phyloP scores from a whole-genome alignment of 2,888 invertebrate genomes.

The Horisme vitalbata region DNA sequence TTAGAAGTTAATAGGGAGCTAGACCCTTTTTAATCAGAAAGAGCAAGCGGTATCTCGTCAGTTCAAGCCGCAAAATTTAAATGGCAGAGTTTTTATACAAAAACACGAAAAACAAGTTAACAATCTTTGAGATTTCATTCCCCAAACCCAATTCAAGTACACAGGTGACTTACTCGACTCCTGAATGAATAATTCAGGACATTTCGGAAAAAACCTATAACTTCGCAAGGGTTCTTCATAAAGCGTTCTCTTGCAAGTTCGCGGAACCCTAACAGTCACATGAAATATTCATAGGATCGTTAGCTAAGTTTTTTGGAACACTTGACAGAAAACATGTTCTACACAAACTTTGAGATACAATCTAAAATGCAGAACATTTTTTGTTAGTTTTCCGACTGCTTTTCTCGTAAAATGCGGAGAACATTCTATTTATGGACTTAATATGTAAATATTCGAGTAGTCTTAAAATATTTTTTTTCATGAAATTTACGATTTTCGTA shows the following conservation, averaged over 20 bases:
- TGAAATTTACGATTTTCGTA: too few species aligned
- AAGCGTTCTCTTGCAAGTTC: conserved; percentile 27
- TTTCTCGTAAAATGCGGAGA: too few species aligned
- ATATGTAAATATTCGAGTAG: too few species aligned
- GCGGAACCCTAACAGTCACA: conserved; percentile 31
- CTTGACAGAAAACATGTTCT: conserved; percentile 38
- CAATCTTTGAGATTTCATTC: conserved; percentile 7
- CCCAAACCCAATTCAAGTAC: conserved; percentile 7
- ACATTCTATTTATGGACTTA: too few species aligned
- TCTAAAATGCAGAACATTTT: conserved; percentile 17
- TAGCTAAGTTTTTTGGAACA: conserved; percentile 39
- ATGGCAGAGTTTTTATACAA: not conserved
- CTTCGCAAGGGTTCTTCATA: conserved; percentile 44
- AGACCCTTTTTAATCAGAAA: too few species aligned
- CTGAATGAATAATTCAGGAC: conserved; percentile 48
- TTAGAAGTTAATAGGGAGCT: too few species aligned
- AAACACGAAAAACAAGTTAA: not conserved
- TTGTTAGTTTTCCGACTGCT: conserved; percentile 3
- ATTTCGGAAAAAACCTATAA: conserved; percentile 45
- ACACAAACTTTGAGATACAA: conserved; percentile 16
- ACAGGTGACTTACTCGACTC: conserved; percentile 8
- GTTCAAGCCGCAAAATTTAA: not conserved
- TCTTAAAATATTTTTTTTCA: too few species aligned
- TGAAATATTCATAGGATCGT: conserved; percentile 43
- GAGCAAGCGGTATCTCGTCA: too few species aligned